Evolutionary conservation across 2,113 vertebrate genomes (phyloP), one percentile per base, ranked within the genome.

Genomic region (Hypomesus transpacificus): DNA sequence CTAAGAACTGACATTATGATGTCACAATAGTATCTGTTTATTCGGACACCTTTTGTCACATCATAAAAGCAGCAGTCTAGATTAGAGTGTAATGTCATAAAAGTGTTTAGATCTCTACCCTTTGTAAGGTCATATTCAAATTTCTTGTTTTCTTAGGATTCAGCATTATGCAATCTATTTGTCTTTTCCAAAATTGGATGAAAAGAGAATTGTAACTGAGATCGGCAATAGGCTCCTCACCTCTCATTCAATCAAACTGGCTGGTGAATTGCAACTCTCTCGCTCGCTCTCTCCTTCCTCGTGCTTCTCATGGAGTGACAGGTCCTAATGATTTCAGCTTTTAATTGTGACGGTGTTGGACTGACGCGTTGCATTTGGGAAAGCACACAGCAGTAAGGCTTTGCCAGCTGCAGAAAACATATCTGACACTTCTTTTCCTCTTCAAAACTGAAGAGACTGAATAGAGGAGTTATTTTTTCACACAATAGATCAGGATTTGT

Each of bases 271-370:
- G 53, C 53, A 18, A 18, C 53, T 56, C 53, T 24, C 59, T 61
- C 14, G 21, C 59, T 61, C 26, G 1, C 31, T 26, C 61, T 68
- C 18, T 71, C 57, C 39, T 65, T 66, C 79, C 77, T 75, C 75
- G 73, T 72, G 34, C 66, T 63, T 81, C 68, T 60, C 72, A 75
- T 0, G 67, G 64, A 70, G 78, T 60, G 65, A 46, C 77, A 22
- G 68, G 60, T 46, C 64, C 68, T 84, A 74, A 80, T 81, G 76
- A 81, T 80, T 68, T 53, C 76, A 78, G 75, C 62, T 14, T 78
- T 77, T 80, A 70, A 64, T 65, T 77, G 69, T 76, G 75, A 75
- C 70, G 69, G 31, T 34, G 31, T 34, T 7, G 7, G 31, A 7
- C 22, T 26, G 20, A 5, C 21, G 7, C n/a, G 18, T 21, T 13